Base-by-base conservation (phyloP, 2,113 vertebrate genomes). In the Tupaia tana region DNA sequence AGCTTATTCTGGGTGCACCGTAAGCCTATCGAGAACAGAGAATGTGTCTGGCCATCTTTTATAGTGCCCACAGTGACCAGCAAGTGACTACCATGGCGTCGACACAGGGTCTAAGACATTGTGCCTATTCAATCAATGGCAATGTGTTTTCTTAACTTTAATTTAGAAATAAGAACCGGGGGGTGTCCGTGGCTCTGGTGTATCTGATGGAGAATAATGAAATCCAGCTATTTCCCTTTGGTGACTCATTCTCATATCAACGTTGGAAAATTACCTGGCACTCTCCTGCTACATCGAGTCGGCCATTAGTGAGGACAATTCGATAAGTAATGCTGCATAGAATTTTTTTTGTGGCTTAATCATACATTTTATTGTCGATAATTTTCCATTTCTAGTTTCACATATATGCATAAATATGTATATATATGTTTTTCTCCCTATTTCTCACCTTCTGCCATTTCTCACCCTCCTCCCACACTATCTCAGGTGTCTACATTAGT, bases 191-290 rank as follows among this genome's bases (percentile, higher is more conserved):
- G 19, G 78, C n/a, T 77, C 61, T 54, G 4, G 11, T 89, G 69
- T 61, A 52, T 95, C 34, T 63, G 56, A 43, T 43, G 43, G 43
- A 93, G 83, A 89, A 79, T 61, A 4, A 91, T 79, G 15, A 52
- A 79, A 54, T 70, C 20, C 18, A 34, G 20, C 29, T 13, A 61
- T 58, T 80, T 95, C 13, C 66, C 18, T 73, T 58, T 12, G 6
- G 7, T 92, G 71, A 75, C 15, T 95, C 75, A 81, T 59, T 83
- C 27, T 86, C 43, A 8, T 58, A 8, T 89, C 67, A 84, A 54
- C 84, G 31, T 11, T 95, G 86, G 63, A 93, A 94, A 94, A 27
- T 86, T 93, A 79, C 79, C 77, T 89, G 27, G 27, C 34, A 24
- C 14, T 54, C 64, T 81, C 64, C 81, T 88, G 52, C 54, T 74